Evolutionary conservation across 2,888 invertebrate genomes (phyloP).

Genomic region (Xestia ashworthii): DNA sequence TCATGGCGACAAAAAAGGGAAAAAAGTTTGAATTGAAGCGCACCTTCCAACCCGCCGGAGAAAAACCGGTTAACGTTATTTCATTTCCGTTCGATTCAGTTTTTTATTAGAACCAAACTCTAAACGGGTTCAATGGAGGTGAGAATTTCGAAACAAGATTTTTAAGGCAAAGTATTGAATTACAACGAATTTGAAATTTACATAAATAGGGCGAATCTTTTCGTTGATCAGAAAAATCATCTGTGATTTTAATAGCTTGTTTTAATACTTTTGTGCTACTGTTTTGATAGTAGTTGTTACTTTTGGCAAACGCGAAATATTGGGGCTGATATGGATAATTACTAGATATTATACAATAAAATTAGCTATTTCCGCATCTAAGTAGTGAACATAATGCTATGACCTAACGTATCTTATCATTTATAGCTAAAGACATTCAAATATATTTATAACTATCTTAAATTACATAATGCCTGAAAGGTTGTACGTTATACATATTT

Average conservation of each 20-base stretch:
- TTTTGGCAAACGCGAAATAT: neutral
- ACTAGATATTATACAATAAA: neutral
- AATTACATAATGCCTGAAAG: neutral
- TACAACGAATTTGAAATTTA: constrained; percentile 49
- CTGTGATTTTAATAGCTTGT: neutral
- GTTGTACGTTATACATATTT: neutral
- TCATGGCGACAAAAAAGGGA: constrained; percentile 77
- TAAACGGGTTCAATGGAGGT: constrained; percentile 85
- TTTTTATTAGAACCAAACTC: constrained; percentile 86
- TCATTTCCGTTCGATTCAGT: constrained; percentile 90
- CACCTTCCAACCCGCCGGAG: constrained; percentile 79
- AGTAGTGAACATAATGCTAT: neutral
- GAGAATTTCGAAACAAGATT: constrained; percentile 73
- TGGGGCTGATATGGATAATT: neutral
- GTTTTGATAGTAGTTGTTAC: neutral
- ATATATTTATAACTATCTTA: neutral
- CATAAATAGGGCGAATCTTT: constrained; percentile 50
- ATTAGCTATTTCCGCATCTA: neutral
- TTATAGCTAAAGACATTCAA: neutral
- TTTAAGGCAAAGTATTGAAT: constrained; percentile 61
- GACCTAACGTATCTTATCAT: neutral
- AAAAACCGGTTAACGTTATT: constrained; percentile 88
- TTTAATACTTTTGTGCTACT: neutral
- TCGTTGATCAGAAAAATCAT: constrained; percentile 25
- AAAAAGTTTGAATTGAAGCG: constrained; percentile 75